Evolutionary conservation across 1,140 invertebrate species (phyloP), one percentile per base, ranked within the genome.

Genomic region (Diploscapter pachys): DNA sequence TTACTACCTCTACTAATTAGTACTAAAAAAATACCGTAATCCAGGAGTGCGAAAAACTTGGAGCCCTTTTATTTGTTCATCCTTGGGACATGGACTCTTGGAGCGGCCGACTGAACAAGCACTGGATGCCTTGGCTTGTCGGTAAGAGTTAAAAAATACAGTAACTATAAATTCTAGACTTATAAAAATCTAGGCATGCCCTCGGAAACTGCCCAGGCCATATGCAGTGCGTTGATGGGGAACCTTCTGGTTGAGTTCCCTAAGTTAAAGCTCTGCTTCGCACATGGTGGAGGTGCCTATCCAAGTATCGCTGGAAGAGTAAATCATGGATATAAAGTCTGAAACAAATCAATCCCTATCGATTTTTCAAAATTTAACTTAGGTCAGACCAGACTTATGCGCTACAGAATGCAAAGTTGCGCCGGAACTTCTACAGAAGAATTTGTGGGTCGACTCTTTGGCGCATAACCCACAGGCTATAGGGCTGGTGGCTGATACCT

Each of bases 71-170:
- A 48, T 90, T 90, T 82, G 88, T 90, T 5, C 90, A 90, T 84
- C 90, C 90, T 11, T 90, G 89, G 89, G 89, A 90, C 79, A 90
- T 90, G 89, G 85, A 86, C 73, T 70, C 63, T 54, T 82, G 81
- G 78, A 85, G 82, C 9, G 88, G 88, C 2, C 82, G 89, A 49
- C 87, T 89, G 81, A 82, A 82, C 11, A 89, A 90, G 75, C 90
- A 89, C 80, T 90, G 90, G 89, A 77, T 90, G 63, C 90, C 89
- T 4, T 90, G 90, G 89, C 85, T 90, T 5, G 89, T 90, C 8
- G 89, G 88, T 88, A 83, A 79, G 80, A 63, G 62, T 9, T 53
- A 48, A 31, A 31, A 31, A 31, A 48, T 51, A n/a, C 4, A 9
- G 4, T 13, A 50, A 5, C 13, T 49, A 62, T 59, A 61, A 63